Base-by-base conservation (phyloP, 2,888 invertebrate genomes). In the Adineta ricciae region DNA sequence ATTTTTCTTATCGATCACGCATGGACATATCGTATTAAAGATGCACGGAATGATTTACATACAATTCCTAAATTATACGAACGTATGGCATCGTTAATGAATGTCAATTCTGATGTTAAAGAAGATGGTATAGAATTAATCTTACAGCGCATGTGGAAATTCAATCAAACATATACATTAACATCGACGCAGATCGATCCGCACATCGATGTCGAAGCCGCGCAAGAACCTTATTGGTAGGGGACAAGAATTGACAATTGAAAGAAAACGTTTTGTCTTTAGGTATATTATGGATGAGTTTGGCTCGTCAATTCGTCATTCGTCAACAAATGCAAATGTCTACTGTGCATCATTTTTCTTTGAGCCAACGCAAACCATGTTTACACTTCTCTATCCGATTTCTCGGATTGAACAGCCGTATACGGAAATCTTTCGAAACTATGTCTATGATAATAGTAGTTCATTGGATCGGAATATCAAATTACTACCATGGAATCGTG, bases 1-100 rank as follows among this genome's bases (percentile, higher is more conserved):
- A 93, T 97, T 87, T 97, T 93, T 90, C 91, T 97, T 83, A 92
- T 96, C 86, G 96, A 96, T 90, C 96, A 96, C 90, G 95, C 95
- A 0, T 96, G 96, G 95, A 95, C 95, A 0, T 96, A 88, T 87
- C 86, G 93, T 86, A 91, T 93, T 0, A 92, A 93, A 87, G 91
- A 91, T 87, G 94, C 94, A 0, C 92, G 92, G 84, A 90, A 90
- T 84, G 93, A 93, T 87, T 90, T 96, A 84, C 89, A 92, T 85
- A 91, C 92, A 86, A 91, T 93, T 86, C 93, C 94, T 0, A 92
- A 92, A 9, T 91, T 96, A 24, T 90, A 94, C 73, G 92, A 93
- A 72, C 92, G 96, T 87, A 93, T 96, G 93, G 93, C 93, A 83
- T 92, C 91, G 72, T 92, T 96, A 84, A 93, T 95, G 92, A 94